Conservation (phyloP, 2,888 invertebrate species). For the Drymonia ruficornis region DNA sequence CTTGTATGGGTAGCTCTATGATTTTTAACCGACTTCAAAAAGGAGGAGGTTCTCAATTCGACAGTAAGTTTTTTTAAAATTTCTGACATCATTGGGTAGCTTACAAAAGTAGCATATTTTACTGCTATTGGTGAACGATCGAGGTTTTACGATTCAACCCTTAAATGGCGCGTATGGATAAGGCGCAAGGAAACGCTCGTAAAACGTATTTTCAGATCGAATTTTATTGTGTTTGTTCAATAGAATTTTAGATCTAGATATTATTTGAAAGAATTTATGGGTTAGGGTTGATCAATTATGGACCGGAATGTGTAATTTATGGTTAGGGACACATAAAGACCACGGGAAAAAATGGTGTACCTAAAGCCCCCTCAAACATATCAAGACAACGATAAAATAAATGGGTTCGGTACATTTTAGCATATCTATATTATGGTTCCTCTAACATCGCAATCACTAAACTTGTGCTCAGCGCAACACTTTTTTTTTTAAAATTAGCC, state of each 20-base stretch:
- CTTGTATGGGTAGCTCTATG: no score
- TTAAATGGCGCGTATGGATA: conserved; percentile 44
- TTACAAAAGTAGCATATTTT: not conserved
- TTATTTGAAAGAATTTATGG: not conserved
- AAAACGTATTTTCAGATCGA: conserved; percentile 40
- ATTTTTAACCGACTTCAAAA: no score
- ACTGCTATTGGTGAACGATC: conserved; percentile 31
- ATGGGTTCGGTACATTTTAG: no score
- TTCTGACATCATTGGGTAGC: no score
- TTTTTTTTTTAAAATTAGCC: no score
- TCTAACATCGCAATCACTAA: no score
- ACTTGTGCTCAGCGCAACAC: no score
- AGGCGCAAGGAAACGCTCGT: conserved; percentile 32
- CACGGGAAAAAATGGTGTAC: not conserved
- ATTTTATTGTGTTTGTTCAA: conserved; percentile 36
- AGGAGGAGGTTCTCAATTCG: no score
- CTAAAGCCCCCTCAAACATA: no score
- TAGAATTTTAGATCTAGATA: conserved; percentile 1
- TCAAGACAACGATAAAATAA: no score
- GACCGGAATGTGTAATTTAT: not conserved
- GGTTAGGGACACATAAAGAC: not conserved
- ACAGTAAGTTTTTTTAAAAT: no score
- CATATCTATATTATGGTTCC: no score
- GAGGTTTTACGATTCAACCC: conserved; percentile 45
- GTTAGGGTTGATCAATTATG: not conserved